These are phyloP conservation scores for Strigops habroptila DNA, from an alignment of 2,113 vertebrate species.

Conservation along the genomic window DNA sequence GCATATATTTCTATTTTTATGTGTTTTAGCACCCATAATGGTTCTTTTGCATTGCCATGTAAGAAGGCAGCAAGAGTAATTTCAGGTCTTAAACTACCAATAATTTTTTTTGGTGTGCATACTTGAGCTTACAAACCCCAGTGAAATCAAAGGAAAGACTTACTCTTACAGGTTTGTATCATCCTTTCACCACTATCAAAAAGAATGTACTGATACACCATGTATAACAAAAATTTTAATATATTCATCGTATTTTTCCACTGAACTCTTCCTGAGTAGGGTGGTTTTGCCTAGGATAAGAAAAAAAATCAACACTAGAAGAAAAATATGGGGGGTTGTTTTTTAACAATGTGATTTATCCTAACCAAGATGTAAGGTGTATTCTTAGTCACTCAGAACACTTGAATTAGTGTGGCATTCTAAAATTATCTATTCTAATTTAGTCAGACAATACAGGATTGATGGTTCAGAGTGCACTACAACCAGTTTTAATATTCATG, in stretches of 20 bases:
- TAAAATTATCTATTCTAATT: background rate
- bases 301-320: background rate
- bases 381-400: background rate
- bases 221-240: background rate
- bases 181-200: background rate
- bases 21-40: rapidly evolving
- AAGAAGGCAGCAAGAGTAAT: background rate
- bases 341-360: background rate
- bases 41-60: background rate
- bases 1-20: background rate
- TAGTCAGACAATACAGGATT: background rate
- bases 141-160: background rate
- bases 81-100: background rate
- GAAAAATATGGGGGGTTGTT: rapidly evolving
- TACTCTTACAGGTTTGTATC: background rate
- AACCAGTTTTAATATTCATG: background rate
- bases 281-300: background rate
- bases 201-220: background rate
- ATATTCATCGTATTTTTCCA: background rate
- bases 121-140: background rate
- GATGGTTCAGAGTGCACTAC: background rate
- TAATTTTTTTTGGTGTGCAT: background rate
- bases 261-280: background rate
- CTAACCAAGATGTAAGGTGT: background rate
- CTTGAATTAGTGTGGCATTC: background rate